Base-by-base conservation (phyloP, 2,888 invertebrate species). In the Argynnis bischoffii region DNA sequence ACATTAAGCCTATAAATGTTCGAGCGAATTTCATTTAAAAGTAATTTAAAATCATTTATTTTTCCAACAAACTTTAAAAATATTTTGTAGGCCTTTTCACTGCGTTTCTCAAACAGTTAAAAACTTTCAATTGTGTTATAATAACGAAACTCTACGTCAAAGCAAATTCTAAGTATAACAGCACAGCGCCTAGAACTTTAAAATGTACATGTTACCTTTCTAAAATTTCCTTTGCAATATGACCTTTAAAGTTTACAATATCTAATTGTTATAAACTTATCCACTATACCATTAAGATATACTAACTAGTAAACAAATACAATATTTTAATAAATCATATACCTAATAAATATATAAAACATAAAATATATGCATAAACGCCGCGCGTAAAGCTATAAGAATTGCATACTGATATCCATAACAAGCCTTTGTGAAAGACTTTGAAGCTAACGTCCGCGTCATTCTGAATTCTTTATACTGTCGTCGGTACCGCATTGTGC, bases 21-120 rank as follows among this genome's bases (percentile, higher is more conserved):
- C 16, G 13, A 64, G 55, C 31, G 16, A 31, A 13, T 55, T 41
- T 64, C 8, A 55, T 48, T 50, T 51, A 50, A 56, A 50, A 50
- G 31, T 41, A 50, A 64, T 56, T 57, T 51, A 35, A 16, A 55
- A 54, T 14, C 55, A 3, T 55, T 48, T 48, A 50, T 46, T 55
- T 55, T 21, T 50, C 16, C 16, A 16, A 31, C 14, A 51, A 68
- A 68, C 41, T 64, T 64, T 48, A 13, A n/a, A 50, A 55, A 50
- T 48, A 64, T 55, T 64, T 60, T 60, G 18, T 59, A 68, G 57
- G 64, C 48, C 50, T 60, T 59, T 69, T 64, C 56, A 47, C 60
- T 64, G 53, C 57, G 35, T 55, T 72, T 64, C 64, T 67, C 57
- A 51, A 64, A 57, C 64, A 64, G 55, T 67, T 63, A 63, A 63